Conservation (phyloP, 1,140 invertebrate species). For the Pogonognathellus flavescens region DNA sequence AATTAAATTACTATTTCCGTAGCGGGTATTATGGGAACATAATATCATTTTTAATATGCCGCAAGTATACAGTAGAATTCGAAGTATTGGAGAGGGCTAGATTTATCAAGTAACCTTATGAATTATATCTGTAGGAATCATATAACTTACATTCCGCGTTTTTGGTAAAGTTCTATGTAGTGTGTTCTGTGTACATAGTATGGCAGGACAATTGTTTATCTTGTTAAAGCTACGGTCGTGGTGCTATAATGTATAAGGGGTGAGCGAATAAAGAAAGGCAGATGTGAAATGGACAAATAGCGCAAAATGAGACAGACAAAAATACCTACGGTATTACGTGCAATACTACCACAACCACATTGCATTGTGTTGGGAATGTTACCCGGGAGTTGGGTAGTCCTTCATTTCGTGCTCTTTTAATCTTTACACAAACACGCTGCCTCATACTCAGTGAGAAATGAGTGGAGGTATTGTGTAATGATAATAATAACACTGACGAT, state of each 20-base stretch:
- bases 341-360: neutral
- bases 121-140: too few relatives aligned
- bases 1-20: neutral
- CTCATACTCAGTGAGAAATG: too few relatives aligned
- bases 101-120: neutral
- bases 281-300: conserved; percentile 22
- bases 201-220: too few relatives aligned
- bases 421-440: neutral
- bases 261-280: conserved; percentile 19
- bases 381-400: neutral
- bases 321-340: neutral
- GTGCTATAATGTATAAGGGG: conserved; percentile 1
- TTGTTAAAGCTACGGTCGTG: too few relatives aligned
- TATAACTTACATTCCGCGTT: too few relatives aligned
- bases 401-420: neutral
- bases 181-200: too few relatives aligned
- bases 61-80: neutral
- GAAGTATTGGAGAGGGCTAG: neutral
- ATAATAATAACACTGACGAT: too few relatives aligned
- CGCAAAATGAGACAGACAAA: conserved; percentile 6
- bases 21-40: neutral
- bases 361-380: neutral
- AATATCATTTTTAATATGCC: neutral
- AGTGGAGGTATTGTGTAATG: too few relatives aligned
- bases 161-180: too few relatives aligned